phyloP scores from a whole-genome alignment of 1,140 invertebrate species.

The Pogonomyrmex barbatus region DNA sequence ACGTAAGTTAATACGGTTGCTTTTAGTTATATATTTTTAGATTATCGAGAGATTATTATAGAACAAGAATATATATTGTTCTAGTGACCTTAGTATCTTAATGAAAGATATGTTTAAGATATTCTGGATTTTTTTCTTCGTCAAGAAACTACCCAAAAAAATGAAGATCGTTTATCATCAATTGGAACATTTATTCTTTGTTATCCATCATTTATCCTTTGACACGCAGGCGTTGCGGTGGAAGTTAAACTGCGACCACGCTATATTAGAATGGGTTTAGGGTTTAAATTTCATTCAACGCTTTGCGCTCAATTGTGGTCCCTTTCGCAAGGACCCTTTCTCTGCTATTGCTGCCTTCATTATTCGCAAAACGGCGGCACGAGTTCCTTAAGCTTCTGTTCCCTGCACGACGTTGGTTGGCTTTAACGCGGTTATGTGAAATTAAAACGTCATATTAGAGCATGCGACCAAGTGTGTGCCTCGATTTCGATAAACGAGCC shows the following conservation, averaged over 20 bases:
- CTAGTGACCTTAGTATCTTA: background rate
- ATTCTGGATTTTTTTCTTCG: background rate
- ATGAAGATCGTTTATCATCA: background rate
- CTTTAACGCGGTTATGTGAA: conserved; percentile 69
- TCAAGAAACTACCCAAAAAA: background rate
- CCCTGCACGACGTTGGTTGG: conserved; percentile 10
- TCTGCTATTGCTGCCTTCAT: conserved; percentile 5
- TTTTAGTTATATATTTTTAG: background rate
- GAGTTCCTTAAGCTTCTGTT: conserved; percentile 50
- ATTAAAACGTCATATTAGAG: conserved; percentile 73
- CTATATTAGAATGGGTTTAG: conserved; percentile 11
- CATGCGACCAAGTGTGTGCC: conserved; percentile 45
- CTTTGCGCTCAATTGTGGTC: conserved; percentile 43
- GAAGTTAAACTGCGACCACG: conserved; percentile 37
- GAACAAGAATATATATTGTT: background rate
- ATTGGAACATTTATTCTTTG: background rate
- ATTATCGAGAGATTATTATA: background rate
- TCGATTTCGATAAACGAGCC: conserved; percentile 63
- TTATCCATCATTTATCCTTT: background rate
- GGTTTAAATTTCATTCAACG: conserved; percentile 43
- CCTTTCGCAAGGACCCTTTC: conserved; percentile 25
- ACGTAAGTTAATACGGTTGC: conserved; percentile 16
- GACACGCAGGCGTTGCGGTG: background rate
- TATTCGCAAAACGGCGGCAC: conserved; percentile 22
- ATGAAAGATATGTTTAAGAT: background rate